Evolutionary conservation across 2,797 vertebrate genomes (phyloP).

Genomic region (Tapirus indicus): DNA sequence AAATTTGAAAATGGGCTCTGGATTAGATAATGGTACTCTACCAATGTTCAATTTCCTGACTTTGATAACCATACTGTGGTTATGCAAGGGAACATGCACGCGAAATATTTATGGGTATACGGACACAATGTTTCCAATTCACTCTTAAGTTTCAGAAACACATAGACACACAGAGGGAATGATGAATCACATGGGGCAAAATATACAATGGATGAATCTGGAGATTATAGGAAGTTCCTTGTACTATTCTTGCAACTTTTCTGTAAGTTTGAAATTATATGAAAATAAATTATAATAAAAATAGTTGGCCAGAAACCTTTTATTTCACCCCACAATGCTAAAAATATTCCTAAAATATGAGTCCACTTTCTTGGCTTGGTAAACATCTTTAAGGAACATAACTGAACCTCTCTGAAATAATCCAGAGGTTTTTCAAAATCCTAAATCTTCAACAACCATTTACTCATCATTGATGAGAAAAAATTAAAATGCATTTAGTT

Average conservation of each 20-base stretch:
- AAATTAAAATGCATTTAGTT: neutral
- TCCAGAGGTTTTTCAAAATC: neutral
- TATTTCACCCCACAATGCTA: neutral
- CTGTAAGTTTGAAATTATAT: constrained; percentile 13
- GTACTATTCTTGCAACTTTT: neutral
- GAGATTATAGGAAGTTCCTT: neutral
- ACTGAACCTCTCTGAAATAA: neutral
- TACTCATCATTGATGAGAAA: neutral
- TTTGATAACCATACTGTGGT: neutral
- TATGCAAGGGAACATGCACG: neutral
- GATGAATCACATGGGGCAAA: neutral
- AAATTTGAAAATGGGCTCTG: neutral
- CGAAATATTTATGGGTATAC: constrained; percentile 20
- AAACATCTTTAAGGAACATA: neutral
- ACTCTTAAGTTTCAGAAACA: constrained; percentile 12
- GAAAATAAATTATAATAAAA: constrained; percentile 23
- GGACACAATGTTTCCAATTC: neutral
- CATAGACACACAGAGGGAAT: neutral
- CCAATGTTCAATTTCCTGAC: neutral
- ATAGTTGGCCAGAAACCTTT: neutral
- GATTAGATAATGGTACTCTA: neutral
- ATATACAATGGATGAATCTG: neutral
- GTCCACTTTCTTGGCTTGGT: neutral
- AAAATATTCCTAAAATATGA: neutral
- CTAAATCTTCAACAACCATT: neutral